These are phyloP conservation scores for Chaenodraco wilsoni DNA, from an alignment of 2,797 vertebrate species.

Conservation along the genomic window DNA sequence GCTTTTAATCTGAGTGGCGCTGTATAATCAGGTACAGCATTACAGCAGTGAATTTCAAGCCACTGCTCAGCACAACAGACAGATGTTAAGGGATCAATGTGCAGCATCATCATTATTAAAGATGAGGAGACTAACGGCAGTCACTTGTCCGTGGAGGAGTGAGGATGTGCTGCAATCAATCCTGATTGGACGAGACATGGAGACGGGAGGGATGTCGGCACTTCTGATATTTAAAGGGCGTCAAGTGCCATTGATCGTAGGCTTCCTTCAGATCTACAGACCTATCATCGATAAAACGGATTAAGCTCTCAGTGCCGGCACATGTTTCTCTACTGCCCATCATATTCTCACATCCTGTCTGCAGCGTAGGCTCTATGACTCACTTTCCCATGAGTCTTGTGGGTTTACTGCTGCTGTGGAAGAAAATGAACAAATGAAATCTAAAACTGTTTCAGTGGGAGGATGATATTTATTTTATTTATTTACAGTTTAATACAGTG, in stretches of 20 bases:
- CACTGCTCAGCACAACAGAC: conserved; percentile 28
- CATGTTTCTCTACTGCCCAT: conserved; percentile 65
- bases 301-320: conserved; percentile 70
- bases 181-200: conserved; percentile 58
- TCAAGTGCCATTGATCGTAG: conserved; percentile 78
- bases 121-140: conserved; percentile 60
- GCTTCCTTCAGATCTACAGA: conserved; percentile 64
- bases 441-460: conserved; percentile 27
- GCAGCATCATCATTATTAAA: conserved; percentile 61
- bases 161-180: conserved; percentile 69
- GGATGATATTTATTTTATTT: conserved; percentile 28
- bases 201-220: conserved; percentile 62
- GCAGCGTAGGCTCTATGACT: conserved; percentile 47
- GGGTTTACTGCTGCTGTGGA: conserved; percentile 30
- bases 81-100: conserved; percentile 54
- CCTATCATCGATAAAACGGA: conserved; percentile 78
- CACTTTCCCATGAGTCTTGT: conserved; percentile 51
- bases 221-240: conserved; percentile 75
- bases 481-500: conserved; percentile 16
- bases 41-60: conserved; percentile 17
- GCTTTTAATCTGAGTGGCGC: no score
- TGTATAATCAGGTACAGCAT: no score
- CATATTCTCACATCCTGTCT: conserved; percentile 66
- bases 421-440: conserved; percentile 17
- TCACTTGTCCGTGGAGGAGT: conserved; percentile 53